These are phyloP conservation scores for Folsomia candida DNA, from an alignment of 2,888 invertebrate species.

Conservation along the genomic window DNA sequence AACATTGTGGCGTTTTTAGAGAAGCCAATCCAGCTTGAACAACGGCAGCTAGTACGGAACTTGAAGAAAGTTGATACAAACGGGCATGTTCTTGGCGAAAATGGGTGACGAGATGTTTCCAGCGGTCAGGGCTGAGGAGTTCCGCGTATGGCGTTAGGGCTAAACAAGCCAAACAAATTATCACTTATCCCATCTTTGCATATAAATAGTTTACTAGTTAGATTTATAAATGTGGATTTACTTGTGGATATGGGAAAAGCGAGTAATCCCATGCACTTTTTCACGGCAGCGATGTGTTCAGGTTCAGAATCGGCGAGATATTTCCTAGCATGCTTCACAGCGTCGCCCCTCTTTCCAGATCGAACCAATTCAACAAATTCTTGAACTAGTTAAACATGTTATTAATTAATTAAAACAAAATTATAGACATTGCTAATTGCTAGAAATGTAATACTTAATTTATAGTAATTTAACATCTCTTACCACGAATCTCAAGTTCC, in stretches of 20 bases:
- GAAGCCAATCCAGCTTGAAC: constrained; percentile 92
- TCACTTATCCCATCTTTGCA: not conserved
- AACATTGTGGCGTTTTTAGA: constrained; percentile 78
- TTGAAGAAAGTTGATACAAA: constrained; percentile 86
- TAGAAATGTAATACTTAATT: too few relatives aligned
- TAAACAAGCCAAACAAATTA: constrained; percentile 27
- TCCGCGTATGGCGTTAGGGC: constrained; percentile 55
- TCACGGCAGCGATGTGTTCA: constrained; percentile 61
- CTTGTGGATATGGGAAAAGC: constrained; percentile 85
- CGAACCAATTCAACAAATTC: constrained; percentile 95
- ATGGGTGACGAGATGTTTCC: constrained; percentile 80
- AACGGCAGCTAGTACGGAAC: constrained; percentile 86
- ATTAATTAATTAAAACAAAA: too few relatives aligned
- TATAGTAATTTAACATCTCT: too few relatives aligned
- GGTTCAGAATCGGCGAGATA: constrained; percentile 85
- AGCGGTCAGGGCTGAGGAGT: constrained; percentile 65
- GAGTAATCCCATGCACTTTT: constrained; percentile 91
- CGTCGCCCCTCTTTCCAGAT: constrained; percentile 79
- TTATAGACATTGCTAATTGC: too few relatives aligned
- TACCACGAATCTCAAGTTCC: constrained; percentile 82
- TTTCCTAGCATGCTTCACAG: constrained; percentile 91
- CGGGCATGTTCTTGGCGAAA: constrained; percentile 93
- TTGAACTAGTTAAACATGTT: too few relatives aligned
- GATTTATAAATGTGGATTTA: constrained; percentile 51
- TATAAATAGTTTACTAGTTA: not conserved